Evolutionary conservation across 2,888 invertebrate genomes (phyloP).

Genomic region (Tetanocera ferruginea): DNA sequence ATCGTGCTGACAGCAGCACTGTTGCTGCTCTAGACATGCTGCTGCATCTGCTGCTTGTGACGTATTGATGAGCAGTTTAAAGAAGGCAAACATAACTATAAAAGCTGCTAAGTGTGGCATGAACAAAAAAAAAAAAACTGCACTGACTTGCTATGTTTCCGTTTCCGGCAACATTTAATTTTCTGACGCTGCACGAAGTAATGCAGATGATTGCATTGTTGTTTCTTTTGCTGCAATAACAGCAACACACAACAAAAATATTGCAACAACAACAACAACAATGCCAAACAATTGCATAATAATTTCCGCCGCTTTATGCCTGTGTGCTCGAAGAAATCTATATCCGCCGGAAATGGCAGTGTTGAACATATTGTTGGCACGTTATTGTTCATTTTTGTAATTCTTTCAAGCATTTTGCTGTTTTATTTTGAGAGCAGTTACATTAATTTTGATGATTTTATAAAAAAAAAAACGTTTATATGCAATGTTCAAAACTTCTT

Average conservation of each 20-base stretch:
- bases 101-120: neutral
- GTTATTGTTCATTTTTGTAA: no score
- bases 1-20: conserved; percentile 34
- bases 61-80: conserved; percentile 2
- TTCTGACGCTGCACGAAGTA: neutral
- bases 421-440: neutral
- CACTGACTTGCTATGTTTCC: conserved; percentile 12
- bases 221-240: neutral
- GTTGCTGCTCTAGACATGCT: neutral
- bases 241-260: conserved; percentile 2
- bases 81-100: neutral
- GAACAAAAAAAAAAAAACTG: neutral
- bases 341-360: conserved; percentile 13
- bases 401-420: no score
- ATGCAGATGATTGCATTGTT: conserved; percentile 3
- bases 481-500: no score
- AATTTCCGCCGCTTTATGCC: conserved; percentile 40
- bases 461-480: no score
- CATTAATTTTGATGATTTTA: neutral
- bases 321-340: neutral
- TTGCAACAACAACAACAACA: conserved; percentile 9
- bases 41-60: neutral
- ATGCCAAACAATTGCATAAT: conserved; percentile 41
- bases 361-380: neutral
- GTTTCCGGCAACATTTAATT: conserved; percentile 25